Percentiles rank a stretch among this genome's conserved stretches.
Conservation (phyloP, 2,797 vertebrate genomes). For the Leucoraja ocellata region DNA sequence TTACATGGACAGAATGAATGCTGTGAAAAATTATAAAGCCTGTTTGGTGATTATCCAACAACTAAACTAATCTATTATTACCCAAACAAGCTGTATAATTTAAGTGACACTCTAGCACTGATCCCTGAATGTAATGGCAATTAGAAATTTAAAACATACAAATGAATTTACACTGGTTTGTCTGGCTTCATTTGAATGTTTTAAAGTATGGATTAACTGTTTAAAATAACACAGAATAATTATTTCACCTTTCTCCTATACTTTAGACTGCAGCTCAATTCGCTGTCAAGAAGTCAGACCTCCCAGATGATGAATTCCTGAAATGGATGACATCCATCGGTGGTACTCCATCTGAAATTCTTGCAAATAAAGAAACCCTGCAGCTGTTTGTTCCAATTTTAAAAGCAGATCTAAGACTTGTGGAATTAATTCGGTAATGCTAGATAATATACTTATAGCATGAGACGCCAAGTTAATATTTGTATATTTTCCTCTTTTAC, state of each 20-base stretch:
- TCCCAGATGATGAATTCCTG: constrained; percentile 55
- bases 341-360: constrained; percentile 59
- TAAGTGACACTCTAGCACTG: neutral
- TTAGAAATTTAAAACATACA: neutral
- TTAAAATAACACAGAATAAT: neutral
- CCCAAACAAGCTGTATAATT: too few relatives aligned
- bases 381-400: constrained; percentile 50
- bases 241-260: neutral
- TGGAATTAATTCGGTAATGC: constrained; percentile 61
- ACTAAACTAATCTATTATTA: too few relatives aligned
- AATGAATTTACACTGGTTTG: neutral
- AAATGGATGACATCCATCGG: constrained; percentile 49
- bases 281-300: neutral
- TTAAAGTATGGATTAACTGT: neutral
- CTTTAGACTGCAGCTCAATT: constrained; percentile 55
- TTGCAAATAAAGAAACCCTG: constrained; percentile 52
- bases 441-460: neutral
- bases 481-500: neutral
- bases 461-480: neutral
- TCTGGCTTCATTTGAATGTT: neutral
- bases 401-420: constrained; percentile 59
- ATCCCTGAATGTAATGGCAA: neutral
- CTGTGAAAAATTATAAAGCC: neutral
- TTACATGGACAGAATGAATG: neutral
- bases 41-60: too few relatives aligned